These are phyloP conservation scores for Artibeus jamaicensis DNA, from an alignment of 2,797 vertebrate genomes.

Conservation along the genomic window DNA sequence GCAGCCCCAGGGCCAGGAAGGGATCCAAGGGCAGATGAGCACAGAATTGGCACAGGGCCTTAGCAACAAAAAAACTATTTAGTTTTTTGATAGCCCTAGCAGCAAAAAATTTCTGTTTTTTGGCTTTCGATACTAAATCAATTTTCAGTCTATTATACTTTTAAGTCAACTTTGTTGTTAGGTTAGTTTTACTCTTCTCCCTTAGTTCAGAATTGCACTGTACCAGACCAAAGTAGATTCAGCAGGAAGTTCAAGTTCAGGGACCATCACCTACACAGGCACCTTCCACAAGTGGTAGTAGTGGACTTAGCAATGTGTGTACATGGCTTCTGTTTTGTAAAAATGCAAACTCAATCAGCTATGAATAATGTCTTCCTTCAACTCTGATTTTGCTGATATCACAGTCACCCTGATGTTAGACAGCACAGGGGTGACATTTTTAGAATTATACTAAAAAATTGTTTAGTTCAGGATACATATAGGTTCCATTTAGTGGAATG, in stretches of 20 bases:
- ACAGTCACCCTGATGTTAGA: not conserved
- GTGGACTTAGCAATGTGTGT: accelerated
- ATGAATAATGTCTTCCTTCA: not conserved
- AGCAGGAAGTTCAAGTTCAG: not conserved
- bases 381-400: not conserved
- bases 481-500: not conserved
- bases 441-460: not conserved
- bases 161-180: not conserved
- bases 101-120: slow-evolving; percentile 47
- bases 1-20: not conserved
- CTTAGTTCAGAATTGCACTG: not conserved
- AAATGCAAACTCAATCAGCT: not conserved
- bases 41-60: not conserved
- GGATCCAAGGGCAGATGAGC: slow-evolving; percentile 35
- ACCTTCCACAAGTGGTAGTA: not conserved
- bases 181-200: not conserved
- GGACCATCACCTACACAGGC: not conserved
- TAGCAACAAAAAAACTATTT: slow-evolving; percentile 37
- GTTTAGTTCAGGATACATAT: not conserved
- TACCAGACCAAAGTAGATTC: not conserved
- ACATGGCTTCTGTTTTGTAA: not conserved
- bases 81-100: slow-evolving; percentile 38
- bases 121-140: slow-evolving; percentile 43
- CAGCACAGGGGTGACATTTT: not conserved
- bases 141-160: not conserved